Evolutionary conservation across 2,888 invertebrate species (phyloP).

Genomic region (Agrilus biguttatus): DNA sequence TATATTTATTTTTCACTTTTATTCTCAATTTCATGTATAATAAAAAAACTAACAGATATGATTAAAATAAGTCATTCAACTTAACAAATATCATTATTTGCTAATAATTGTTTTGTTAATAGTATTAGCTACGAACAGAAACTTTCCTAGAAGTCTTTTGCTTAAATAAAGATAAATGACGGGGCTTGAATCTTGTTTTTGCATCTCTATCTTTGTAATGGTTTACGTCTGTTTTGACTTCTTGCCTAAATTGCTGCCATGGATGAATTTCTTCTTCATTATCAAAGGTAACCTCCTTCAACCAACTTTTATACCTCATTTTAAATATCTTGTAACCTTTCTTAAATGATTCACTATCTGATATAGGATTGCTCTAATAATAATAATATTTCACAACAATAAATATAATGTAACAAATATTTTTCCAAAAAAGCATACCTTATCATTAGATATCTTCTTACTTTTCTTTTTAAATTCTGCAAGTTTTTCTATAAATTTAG

Average conservation of each 20-base stretch:
- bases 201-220: conserved; percentile 21
- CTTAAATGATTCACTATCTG: conserved; percentile 11
- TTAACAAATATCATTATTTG: too few relatives aligned
- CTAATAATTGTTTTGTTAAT: conserved; percentile 18
- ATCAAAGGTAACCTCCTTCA: conserved; percentile 32
- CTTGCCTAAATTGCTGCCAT: conserved; percentile 46
- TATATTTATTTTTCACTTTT: too few relatives aligned
- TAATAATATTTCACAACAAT: not conserved
- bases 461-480: conserved; percentile 46
- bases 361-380: conserved; percentile 5
- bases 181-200: conserved; percentile 23
- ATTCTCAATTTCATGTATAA: too few relatives aligned
- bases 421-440: conserved; percentile 24
- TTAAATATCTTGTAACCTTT: conserved; percentile 33
- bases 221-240: conserved; percentile 19
- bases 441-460: conserved; percentile 34
- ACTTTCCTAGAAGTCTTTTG: conserved; percentile 21
- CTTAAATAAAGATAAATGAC: conserved; percentile 20
- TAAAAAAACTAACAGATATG: too few relatives aligned
- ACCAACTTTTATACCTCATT: conserved; percentile 33
- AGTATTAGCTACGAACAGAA: conserved; percentile 15
- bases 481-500: conserved; percentile 44
- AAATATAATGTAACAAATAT: not conserved
- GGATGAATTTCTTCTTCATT: conserved; percentile 40
- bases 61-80: too few relatives aligned